Conservation (phyloP, 2,797 vertebrate species). For the Microchirus variegatus region DNA sequence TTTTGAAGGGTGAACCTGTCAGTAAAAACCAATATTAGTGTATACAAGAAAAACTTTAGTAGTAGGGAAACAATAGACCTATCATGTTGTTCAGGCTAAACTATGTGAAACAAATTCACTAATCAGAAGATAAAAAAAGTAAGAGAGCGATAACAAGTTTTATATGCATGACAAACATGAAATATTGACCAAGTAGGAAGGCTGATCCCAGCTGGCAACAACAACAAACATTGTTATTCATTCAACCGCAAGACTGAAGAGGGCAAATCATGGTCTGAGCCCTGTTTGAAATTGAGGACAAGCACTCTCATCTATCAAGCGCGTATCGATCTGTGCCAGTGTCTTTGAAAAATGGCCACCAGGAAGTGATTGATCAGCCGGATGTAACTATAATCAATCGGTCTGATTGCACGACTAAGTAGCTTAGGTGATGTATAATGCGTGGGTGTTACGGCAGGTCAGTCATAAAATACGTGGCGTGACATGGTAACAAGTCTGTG, state of each 20-base stretch:
- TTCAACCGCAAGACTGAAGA: constrained; percentile 20
- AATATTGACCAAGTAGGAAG: background rate
- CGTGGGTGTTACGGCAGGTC: constrained; percentile 20
- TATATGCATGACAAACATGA: constrained; percentile 1
- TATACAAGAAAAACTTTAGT: no score
- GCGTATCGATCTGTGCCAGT: constrained; percentile 34
- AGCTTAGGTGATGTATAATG: constrained; percentile 41
- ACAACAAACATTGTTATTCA: constrained; percentile 22
- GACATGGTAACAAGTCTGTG: background rate
- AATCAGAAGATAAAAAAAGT: no score
- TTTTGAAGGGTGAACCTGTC: no score
- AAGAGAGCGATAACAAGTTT: no score
- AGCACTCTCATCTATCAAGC: constrained; percentile 44
- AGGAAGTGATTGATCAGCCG: constrained; percentile 55
- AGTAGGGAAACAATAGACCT: no score
- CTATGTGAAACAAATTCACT: no score
- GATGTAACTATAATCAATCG: constrained; percentile 46
- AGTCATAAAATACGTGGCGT: constrained; percentile 3
- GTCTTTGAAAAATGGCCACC: constrained; percentile 55
- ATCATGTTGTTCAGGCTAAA: no score
- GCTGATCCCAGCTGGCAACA: constrained; percentile 1
- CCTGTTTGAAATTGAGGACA: constrained; percentile 35
- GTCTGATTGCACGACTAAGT: constrained; percentile 31
- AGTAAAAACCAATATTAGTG: no score
- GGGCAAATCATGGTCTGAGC: constrained; percentile 13